Evolutionary conservation across 2,113 vertebrate genomes (phyloP).

Genomic region (Chauna torquata): DNA sequence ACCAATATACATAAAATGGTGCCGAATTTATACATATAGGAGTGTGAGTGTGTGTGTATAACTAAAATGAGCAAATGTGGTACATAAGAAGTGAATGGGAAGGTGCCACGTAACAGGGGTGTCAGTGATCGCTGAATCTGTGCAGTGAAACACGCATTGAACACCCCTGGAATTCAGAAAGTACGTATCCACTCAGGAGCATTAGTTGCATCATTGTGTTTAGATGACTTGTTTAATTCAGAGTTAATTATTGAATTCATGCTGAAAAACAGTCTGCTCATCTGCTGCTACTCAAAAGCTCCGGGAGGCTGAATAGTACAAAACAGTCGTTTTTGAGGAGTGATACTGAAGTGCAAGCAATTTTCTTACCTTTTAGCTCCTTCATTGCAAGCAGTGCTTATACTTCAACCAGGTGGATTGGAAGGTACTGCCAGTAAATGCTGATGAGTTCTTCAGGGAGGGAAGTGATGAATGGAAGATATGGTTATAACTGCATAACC

Average conservation of each 20-base stretch:
- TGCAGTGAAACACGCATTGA: background rate
- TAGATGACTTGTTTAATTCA: constrained; percentile 40
- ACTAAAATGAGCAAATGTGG: background rate
- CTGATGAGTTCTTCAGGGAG: background rate
- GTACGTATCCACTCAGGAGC: background rate
- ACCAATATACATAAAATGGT: background rate
- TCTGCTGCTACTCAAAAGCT: constrained; percentile 9
- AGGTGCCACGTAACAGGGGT: background rate
- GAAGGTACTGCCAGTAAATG: background rate
- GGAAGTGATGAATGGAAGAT: constrained; percentile 1
- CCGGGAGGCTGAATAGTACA: background rate
- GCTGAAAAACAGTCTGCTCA: constrained; percentile 34
- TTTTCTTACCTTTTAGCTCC: constrained; percentile 19
- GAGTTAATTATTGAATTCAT: constrained; percentile 46
- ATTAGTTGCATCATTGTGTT: constrained; percentile 30
- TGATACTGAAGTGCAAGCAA: background rate
- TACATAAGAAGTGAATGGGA: background rate
- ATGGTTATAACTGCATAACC: background rate
- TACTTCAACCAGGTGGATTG: background rate
- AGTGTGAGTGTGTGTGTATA: background rate
- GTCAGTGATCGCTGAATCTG: background rate
- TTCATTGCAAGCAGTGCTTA: background rate
- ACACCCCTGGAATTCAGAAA: background rate
- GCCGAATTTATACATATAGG: background rate
- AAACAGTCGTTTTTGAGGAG: constrained; percentile 20